Base-by-base conservation (phyloP, 2,888 invertebrate species). In the Antheraea assamensis region DNA sequence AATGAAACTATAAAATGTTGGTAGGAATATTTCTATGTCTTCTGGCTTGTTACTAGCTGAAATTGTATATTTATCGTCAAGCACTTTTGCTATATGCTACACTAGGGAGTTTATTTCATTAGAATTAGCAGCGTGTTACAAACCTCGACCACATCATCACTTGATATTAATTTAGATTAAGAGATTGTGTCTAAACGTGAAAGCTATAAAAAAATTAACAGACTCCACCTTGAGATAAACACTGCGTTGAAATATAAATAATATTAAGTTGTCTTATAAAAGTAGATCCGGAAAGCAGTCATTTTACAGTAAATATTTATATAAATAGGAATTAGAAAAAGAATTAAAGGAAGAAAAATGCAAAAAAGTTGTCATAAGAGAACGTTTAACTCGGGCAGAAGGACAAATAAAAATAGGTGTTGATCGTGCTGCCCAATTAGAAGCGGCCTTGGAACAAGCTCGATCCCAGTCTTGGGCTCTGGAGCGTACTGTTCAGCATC, bases 281-380 rank as follows among this genome's bases (percentile, higher is more conserved):
- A 61, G 4, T 64, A 30, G 13, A 64, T 15, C 17, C 27, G 3
- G 3, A 58, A 58, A 58, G 17, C 5, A 30, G 61, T 21, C 30
- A 64, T 30, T 72, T 74, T 31, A 66, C 42, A 71, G 27, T 30
- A 30, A 13, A 30, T 71, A 52, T 27, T 31, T 19, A 64, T 19
- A 64, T n/a, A 66, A 42, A n/a, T 73, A 94, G 94, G 92, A 91
- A 76, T 80, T 93, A 31, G 92, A 92, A 81, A 92, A 88, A 76
- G 88, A 89, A 61, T 75, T 94, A 24, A 92, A 91, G 76, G 91
- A 92, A 68, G 91, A 92, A 77, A 90, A 87, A 76, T 83, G 81
- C 71, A 90, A 89, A 74, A 87, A 82, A 72, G 76, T 76, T 3
- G 70, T 84, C 2, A 73, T 90, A 10, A 87, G 78, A 76, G 90